A percentile compares a stretch with the other conserved stretches of the same genome.
phyloP scores from a whole-genome alignment of 2,888 invertebrate species.

The Epinotia nisella region DNA sequence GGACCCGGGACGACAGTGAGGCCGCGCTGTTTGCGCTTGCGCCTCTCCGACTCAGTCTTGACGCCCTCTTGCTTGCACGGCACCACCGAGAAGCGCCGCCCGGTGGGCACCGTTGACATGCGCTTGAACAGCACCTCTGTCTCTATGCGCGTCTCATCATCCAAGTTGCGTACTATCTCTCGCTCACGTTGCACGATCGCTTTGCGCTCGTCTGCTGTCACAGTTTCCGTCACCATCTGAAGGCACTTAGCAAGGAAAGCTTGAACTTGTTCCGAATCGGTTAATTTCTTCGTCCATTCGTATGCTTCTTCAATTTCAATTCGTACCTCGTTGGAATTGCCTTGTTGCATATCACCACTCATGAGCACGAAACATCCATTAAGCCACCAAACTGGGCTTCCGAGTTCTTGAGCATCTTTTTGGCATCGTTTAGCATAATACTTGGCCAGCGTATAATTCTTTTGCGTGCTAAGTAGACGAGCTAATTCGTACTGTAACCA shows the following conservation, averaged over 20 bases:
- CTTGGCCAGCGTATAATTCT: slow-evolving; percentile 77
- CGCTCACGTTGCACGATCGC: slow-evolving; percentile 69
- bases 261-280: slow-evolving; percentile 72
- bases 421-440: slow-evolving; percentile 79
- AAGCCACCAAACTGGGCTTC: slow-evolving; percentile 75
- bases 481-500: slow-evolving; percentile 79
- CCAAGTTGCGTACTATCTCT: slow-evolving; percentile 69
- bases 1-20: slow-evolving; percentile 73
- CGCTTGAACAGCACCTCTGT: slow-evolving; percentile 73
- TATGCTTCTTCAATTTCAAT: slow-evolving; percentile 76
- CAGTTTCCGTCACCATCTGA: slow-evolving; percentile 70
- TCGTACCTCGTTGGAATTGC: slow-evolving; percentile 76
- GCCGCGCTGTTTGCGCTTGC: slow-evolving; percentile 67
- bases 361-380: slow-evolving; percentile 76
- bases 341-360: slow-evolving; percentile 81
- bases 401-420: slow-evolving; percentile 71
- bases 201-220: slow-evolving; percentile 72
- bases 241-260: slow-evolving; percentile 73
- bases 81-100: slow-evolving; percentile 72
- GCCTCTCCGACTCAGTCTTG: slow-evolving; percentile 61
- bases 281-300: slow-evolving; percentile 73
- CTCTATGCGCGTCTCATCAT: slow-evolving; percentile 65
- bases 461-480: slow-evolving; percentile 71
- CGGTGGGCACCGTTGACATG: slow-evolving; percentile 72
- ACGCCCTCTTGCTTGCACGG: slow-evolving; percentile 63